Evolutionary conservation across 2,888 invertebrate species (phyloP).

Genomic region (Isoperla grammatica): DNA sequence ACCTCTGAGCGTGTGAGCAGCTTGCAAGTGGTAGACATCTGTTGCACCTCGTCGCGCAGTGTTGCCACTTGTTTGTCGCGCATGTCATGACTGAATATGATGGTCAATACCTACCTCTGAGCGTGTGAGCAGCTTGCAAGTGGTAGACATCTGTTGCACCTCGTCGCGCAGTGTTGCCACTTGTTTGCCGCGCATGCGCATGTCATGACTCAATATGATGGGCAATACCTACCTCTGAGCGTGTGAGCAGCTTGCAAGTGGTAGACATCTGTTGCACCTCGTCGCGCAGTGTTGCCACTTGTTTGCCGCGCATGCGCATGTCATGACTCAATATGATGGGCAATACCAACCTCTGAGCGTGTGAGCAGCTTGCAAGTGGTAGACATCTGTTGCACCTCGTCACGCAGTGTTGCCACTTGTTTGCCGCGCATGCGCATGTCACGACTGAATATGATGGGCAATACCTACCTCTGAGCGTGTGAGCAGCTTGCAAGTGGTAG

Average conservation of each 20-base stretch:
- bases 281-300: slow-evolving; percentile 48
- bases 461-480: too few relatives aligned
- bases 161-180: slow-evolving; percentile 47
- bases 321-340: too few relatives aligned
- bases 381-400: slow-evolving; percentile 43
- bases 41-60: too few relatives aligned
- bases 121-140: slow-evolving; percentile 45
- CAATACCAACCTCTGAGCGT: slow-evolving; percentile 44
- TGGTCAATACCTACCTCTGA: too few relatives aligned
- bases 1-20: too few relatives aligned
- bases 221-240: too few relatives aligned
- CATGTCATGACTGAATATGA: too few relatives aligned
- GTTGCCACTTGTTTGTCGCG: too few relatives aligned
- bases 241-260: slow-evolving; percentile 45
- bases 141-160: slow-evolving; percentile 43
- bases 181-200: slow-evolving; percentile 55
- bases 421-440: slow-evolving; percentile 56
- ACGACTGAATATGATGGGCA: too few relatives aligned
- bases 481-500: too few relatives aligned
- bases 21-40: too few relatives aligned
- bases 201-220: too few relatives aligned
- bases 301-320: slow-evolving; percentile 55
- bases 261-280: slow-evolving; percentile 43
- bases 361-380: slow-evolving; percentile 45
- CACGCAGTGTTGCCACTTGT: slow-evolving; percentile 49